Base-by-base conservation (phyloP, 2,113 vertebrate genomes). In the Platanista minor region DNA sequence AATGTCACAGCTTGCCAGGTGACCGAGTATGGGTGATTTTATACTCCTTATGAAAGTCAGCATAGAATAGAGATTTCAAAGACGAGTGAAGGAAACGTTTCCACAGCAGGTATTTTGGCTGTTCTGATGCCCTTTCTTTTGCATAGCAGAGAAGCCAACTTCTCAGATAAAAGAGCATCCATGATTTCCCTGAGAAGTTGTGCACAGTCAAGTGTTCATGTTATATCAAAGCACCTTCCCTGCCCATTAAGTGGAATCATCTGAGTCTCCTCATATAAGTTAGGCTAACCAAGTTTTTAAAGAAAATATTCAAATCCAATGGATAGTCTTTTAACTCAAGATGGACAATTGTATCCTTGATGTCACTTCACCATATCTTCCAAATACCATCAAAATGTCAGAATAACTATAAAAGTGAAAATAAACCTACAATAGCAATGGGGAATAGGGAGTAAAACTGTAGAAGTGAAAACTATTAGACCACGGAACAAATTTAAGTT, bases 1-100 rank as follows among this genome's bases (percentile, higher is more conserved):
- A 95, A 49, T 54, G 83, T 95, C 43, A 0, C 80, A 43, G 46
- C 67, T 95, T 92, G 90, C 95, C 87, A 90, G 87, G 90, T 80
- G 54, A 72, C 90, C 0, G 0, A 17, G 15, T 17, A 54, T 59
- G 91, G 71, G 84, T 80, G 43, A 59, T 87, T 96, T 92, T 59
- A 71, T 92, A 57, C 15, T 82, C 69, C 61, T 84, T 72, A 14
- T 62, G 71, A 95, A 87, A 96, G 67, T 21, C 36, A 49, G 54
- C 67, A 49, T 75, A 61, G 80, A 81, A 72, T 29, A 75, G 71
- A 85, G 78, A 91, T 72, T 74, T 90, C 49, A 91, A 59, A 93
- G 61, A 67, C 36, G 36, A 36, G 10, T 18, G 43, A 62, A 31
- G 29, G 59, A 46, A 27, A n/a, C n/a, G 5, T 64, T 72, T 82